Evolutionary conservation across 2,888 invertebrate species (phyloP).

Genomic region (Tanypteryx hageni): DNA sequence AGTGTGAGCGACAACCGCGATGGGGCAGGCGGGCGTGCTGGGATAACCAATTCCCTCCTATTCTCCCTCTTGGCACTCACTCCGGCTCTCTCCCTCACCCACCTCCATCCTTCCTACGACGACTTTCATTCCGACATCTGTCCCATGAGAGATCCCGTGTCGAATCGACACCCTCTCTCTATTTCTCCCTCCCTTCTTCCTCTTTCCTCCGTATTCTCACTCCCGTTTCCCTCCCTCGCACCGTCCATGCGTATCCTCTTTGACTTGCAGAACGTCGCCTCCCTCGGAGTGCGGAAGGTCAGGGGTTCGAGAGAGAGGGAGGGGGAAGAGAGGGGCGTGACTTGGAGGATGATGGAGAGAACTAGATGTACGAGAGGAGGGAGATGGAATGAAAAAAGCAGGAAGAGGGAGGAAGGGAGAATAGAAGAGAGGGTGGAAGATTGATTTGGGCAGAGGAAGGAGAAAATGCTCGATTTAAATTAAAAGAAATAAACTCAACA

Average conservation of each 20-base stretch:
- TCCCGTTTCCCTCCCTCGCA: neutral
- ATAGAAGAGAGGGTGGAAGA: no score
- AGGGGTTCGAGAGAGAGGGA: slow-evolving; percentile 11
- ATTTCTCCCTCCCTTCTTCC: neutral
- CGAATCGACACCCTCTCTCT: neutral
- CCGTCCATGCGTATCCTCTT: neutral
- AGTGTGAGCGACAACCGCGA: slow-evolving; percentile 16
- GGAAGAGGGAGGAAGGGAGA: neutral
- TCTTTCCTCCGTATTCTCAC: neutral
- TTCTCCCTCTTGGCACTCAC: neutral
- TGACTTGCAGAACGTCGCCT: neutral
- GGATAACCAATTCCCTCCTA: slow-evolving; percentile 22
- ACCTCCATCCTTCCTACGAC: neutral
- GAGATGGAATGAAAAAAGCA: no score
- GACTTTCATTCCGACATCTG: slow-evolving; percentile 27
- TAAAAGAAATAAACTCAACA: no score
- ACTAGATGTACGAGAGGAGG: no score
- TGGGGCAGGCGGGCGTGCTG: neutral
- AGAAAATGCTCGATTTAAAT: no score
- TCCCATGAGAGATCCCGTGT: neutral
- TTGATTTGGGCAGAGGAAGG: no score
- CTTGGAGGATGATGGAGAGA: neutral
- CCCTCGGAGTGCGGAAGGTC: neutral
- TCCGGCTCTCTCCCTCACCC: neutral
- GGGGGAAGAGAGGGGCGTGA: neutral